Evolutionary conservation across 2,888 invertebrate genomes (phyloP), one percentile per base, ranked within the genome.

Genomic region (Globia sparganii): DNA sequence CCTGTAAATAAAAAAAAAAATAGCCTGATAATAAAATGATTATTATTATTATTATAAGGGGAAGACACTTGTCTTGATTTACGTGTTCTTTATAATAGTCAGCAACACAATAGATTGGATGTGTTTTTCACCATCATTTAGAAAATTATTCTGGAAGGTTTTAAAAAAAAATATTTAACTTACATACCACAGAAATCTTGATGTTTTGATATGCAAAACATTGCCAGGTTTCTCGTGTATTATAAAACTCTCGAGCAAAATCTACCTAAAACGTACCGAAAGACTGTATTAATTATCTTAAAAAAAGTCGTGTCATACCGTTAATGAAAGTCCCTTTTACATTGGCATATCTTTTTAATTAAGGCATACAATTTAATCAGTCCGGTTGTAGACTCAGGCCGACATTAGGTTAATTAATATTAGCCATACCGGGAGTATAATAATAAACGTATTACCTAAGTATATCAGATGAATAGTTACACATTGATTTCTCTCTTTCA

Each of bases 381-480:
- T 62, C 56, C 37, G 6, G 49, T 67, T 81, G 71, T 75, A 73
- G 70, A 75, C 37, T 73, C 61, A 21, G 43, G 72, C 71, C 72
- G 72, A 73, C 79, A 84, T 84, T 72, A 86, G 67, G 68, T 84
- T 81, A 84, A 86, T 86, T 86, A 81, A 79, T 83, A 67, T 78
- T 66, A 65, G 77, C 72, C 72, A n/a, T n/a, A n/a, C n/a, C n/a
- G n/a, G n/a, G n/a, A n/a, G n/a, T n/a, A n/a, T n/a, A n/a, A n/a
- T n/a, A n/a, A n/a, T n/a, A n/a, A n/a, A n/a, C n/a, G n/a, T n/a
- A n/a, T n/a, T n/a, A n/a, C n/a, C n/a, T n/a, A n/a, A n/a, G n/a
- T n/a, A n/a, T n/a, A n/a, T n/a, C n/a, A n/a, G n/a, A n/a, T n/a
- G n/a, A n/a, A n/a, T n/a, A n/a, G n/a, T n/a, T n/a, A n/a, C n/a